phyloP scores from a whole-genome alignment of 2,888 invertebrate species.

The Melanostoma scalare region DNA sequence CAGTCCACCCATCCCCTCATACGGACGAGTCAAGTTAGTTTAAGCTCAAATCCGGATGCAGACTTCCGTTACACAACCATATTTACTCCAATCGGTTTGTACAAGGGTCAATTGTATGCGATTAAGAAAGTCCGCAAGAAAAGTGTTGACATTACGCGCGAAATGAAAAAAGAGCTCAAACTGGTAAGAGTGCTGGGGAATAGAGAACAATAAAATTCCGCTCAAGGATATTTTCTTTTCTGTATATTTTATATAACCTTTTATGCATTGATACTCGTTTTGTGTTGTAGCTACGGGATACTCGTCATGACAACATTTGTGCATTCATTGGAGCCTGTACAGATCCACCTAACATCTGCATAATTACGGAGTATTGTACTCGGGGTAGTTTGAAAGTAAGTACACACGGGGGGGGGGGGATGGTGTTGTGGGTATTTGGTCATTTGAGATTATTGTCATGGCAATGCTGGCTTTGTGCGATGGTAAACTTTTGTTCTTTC shows the following conservation, averaged over 20 bases:
- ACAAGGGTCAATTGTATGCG: constrained; percentile 93
- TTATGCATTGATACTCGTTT: constrained; percentile 28
- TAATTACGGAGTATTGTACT: constrained; percentile 94
- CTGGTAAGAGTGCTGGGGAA: constrained; percentile 85
- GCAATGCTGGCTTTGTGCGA: constrained; percentile 19
- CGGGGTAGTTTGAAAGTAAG: constrained; percentile 94
- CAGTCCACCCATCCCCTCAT: constrained; percentile 86
- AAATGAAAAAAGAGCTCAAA: constrained; percentile 96
- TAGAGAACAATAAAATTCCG: constrained; percentile 14
- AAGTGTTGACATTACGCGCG: constrained; percentile 93
- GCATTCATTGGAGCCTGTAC: constrained; percentile 96
- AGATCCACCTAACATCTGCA: constrained; percentile 94
- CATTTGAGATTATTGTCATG: constrained; percentile 24
- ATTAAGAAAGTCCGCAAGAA: constrained; percentile 93
- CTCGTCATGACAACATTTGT: constrained; percentile 95
- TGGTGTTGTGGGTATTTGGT: constrained; percentile 1
- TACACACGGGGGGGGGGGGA: constrained; percentile 24
- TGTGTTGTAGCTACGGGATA: constrained; percentile 89
- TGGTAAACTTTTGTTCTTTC: constrained; percentile 12
- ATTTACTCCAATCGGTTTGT: constrained; percentile 94
- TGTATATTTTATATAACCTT: constrained; percentile 13
- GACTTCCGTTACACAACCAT: constrained; percentile 95
- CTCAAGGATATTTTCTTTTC: constrained; percentile 12
- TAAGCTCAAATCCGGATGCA: constrained; percentile 95
- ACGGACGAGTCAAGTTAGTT: constrained; percentile 93